phyloP scores from a whole-genome alignment of 2,113 vertebrate species.

The Charina bottae region DNA sequence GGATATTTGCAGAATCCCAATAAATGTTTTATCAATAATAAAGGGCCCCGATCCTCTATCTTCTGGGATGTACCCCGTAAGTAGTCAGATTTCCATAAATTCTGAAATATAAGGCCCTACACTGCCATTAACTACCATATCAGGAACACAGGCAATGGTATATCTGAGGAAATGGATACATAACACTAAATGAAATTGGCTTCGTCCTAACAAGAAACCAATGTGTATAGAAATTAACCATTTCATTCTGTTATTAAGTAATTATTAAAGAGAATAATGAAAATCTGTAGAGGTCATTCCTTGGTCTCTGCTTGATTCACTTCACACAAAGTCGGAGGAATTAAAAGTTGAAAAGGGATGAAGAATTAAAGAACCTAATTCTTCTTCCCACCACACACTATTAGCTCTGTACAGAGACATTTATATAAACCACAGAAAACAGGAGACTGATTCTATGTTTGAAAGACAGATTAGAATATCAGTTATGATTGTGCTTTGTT shows the following conservation, averaged over 20 bases:
- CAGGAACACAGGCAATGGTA: not conserved
- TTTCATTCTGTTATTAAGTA: not conserved
- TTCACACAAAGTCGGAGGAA: not conserved
- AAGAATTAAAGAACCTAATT: constrained; percentile 9
- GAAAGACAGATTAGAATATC: constrained; percentile 41
- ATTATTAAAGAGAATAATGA: not conserved
- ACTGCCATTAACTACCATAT: not conserved
- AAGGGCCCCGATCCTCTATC: constrained; percentile 8
- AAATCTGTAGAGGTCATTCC: not conserved
- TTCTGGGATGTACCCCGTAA: not conserved
- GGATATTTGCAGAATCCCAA: too few relatives aligned
- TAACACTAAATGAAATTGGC: not conserved
- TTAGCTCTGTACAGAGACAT: constrained; percentile 18
- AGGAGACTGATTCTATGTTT: constrained; percentile 31
- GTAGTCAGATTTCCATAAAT: not conserved
- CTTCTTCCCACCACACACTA: not conserved
- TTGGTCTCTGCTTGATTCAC: not conserved
- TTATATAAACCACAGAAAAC: constrained; percentile 28
- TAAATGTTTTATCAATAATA: not conserved
- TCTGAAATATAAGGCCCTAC: constrained; percentile 12
- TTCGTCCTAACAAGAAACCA: not conserved
- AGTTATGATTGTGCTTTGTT: constrained; percentile 31
- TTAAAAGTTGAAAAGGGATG: constrained; percentile 15
- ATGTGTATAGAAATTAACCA: not conserved
- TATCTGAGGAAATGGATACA: not conserved